phyloP scores from a whole-genome alignment of 2,113 vertebrate species.

The Clupea harengus region DNA sequence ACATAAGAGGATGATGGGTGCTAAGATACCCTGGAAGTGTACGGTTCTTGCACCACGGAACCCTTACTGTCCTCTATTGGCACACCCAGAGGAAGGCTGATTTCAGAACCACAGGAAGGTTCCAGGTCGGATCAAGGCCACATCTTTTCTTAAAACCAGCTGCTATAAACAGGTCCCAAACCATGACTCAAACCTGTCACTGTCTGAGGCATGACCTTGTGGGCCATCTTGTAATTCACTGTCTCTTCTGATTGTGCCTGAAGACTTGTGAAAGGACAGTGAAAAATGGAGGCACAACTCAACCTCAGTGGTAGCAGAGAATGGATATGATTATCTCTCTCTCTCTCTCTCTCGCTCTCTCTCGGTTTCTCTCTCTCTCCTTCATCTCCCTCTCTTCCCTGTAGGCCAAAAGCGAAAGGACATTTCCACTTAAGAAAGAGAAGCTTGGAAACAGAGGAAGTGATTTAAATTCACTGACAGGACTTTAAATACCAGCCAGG shows the following conservation, averaged over 20 bases:
- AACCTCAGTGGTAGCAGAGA: not conserved
- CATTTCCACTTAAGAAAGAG: conserved; percentile 63
- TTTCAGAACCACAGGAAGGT: not conserved
- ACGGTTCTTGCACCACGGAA: not conserved
- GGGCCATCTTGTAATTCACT: conserved; percentile 3
- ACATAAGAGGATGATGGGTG: not conserved
- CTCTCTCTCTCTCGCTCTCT: not conserved
- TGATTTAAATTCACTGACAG: conserved; percentile 73
- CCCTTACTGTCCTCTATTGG: not conserved
- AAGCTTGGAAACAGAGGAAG: conserved; percentile 54
- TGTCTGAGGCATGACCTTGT: not conserved
- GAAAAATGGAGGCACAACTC: not conserved
- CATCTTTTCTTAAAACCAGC: not conserved
- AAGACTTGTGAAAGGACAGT: not conserved
- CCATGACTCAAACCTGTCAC: conserved; percentile 1
- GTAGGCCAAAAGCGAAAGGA: conserved; percentile 56
- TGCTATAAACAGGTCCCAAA: not conserved
- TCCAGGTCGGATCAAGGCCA: not conserved
- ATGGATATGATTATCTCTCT: not conserved
- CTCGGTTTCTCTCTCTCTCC: not conserved
- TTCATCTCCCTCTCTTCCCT: conserved; percentile 35
- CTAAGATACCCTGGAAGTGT: not conserved
- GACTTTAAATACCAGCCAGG: conserved; percentile 73
- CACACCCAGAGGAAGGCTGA: too few relatives aligned
- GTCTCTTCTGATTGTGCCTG: conserved; percentile 1